phyloP scores from a whole-genome alignment of 1,140 invertebrate genomes.

The Thrips palmi region DNA sequence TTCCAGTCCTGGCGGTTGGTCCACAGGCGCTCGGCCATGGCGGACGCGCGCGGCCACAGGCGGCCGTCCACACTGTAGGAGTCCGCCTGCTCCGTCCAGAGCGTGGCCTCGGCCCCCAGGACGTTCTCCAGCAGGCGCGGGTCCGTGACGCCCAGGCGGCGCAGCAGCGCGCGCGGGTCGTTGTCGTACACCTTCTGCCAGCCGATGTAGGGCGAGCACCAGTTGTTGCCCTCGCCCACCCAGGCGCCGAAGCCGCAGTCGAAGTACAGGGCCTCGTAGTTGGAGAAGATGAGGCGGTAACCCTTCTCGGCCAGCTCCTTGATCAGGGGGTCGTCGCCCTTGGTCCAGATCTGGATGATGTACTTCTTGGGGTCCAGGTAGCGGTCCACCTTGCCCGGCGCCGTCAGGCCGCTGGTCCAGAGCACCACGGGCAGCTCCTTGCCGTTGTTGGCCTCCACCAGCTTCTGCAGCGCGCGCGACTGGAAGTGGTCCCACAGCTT shows the following conservation, averaged over 20 bases:
- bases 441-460: conserved; percentile 15
- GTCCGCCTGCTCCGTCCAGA: conserved; percentile 58
- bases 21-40: conserved; percentile 66
- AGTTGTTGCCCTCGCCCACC: conserved; percentile 49
- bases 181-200: conserved; percentile 77
- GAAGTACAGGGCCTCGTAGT: conserved; percentile 63
- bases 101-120: conserved; percentile 49
- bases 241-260: conserved; percentile 59
- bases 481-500: conserved; percentile 54
- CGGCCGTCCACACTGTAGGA: conserved; percentile 20
- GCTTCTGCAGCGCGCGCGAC: conserved; percentile 10
- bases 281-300: conserved; percentile 59
- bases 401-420: conserved; percentile 68
- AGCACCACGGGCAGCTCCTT: conserved; percentile 43
- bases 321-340: conserved; percentile 37
- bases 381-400: conserved; percentile 38
- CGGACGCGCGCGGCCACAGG: conserved; percentile 60
- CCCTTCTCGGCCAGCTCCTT: conserved; percentile 41
- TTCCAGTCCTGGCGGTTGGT: conserved; percentile 34
- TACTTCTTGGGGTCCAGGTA: conserved; percentile 52
- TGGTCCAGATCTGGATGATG: conserved; percentile 67
- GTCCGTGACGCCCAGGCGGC: conserved; percentile 10
- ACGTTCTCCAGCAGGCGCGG: conserved; percentile 18
- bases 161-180: conserved; percentile 34
- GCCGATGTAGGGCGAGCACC: conserved; percentile 73